These are phyloP conservation scores for Euphonia xanthogaster DNA, from an alignment of 2,797 vertebrate species.

Conservation along the genomic window DNA sequence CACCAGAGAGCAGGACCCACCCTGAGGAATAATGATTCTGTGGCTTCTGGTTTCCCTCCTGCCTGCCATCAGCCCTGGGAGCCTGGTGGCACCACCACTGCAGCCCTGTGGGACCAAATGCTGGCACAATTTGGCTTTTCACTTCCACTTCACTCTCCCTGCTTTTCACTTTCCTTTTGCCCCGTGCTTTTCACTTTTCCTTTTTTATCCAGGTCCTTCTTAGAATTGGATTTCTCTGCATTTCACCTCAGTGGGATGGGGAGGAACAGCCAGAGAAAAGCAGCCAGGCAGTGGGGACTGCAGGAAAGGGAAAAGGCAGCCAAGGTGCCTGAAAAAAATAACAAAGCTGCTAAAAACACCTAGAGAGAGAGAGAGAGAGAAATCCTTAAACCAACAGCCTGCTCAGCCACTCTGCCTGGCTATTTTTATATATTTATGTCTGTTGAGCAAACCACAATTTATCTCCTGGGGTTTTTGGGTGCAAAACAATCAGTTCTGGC, in stretches of 20 bases:
- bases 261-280: neutral
- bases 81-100: neutral
- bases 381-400: neutral
- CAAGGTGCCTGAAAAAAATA: neutral
- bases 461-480: neutral
- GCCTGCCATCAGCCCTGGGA: neutral
- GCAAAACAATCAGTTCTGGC: neutral
- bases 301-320: neutral
- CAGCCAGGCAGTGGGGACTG: neutral
- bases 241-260: neutral
- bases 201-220: neutral
- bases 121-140: neutral
- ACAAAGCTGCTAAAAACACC: neutral
- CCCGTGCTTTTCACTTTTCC: neutral
- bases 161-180: neutral
- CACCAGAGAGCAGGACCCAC: neutral
- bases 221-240: fast-evolving
- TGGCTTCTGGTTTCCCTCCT: neutral
- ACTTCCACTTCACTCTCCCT: neutral
- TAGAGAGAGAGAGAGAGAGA: neutral
- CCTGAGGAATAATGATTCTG: neutral
- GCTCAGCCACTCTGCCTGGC: neutral
- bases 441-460: neutral
- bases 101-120: neutral
- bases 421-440: neutral